Conservation (phyloP, 2,113 vertebrate species). For the Corvus hawaiiensis region DNA sequence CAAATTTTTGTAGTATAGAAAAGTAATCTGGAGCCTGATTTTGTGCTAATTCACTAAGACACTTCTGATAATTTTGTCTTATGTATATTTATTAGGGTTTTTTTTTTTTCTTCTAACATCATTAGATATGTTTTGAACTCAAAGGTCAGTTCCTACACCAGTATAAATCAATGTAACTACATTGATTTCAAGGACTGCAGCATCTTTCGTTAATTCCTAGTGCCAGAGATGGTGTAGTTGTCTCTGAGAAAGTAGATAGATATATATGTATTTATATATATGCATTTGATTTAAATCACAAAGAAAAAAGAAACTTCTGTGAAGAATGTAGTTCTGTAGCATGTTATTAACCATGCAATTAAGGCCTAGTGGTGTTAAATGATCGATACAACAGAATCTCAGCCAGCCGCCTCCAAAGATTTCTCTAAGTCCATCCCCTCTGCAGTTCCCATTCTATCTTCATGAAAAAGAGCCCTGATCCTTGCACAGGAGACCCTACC, state of each 20-base stretch:
- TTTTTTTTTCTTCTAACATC: not conserved
- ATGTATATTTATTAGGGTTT: constrained; percentile 19
- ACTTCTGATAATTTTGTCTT: constrained; percentile 22
- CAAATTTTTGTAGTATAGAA: not conserved
- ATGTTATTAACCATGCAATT: constrained; percentile 7
- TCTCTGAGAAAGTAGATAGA: not conserved
- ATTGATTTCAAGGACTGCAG: constrained; percentile 42
- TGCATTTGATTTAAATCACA: not conserved
- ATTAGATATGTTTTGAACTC: constrained; percentile 42
- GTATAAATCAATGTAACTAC: constrained; percentile 36
- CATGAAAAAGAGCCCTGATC: not conserved
- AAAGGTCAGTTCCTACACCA: constrained; percentile 30
- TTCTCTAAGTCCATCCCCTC: not conserved
- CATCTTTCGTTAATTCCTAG: constrained; percentile 33
- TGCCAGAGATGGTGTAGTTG: not conserved
- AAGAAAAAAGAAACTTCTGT: not conserved
- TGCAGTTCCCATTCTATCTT: not conserved
- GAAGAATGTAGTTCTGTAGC: not conserved
- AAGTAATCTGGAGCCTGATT: not conserved
- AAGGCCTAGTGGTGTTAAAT: not conserved
- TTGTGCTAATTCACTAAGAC: not conserved
- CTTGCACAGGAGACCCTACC: not conserved
- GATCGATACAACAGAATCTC: not conserved
- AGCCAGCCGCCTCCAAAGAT: not conserved
- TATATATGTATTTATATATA: not conserved